phyloP scores from a whole-genome alignment of 2,888 invertebrate genomes.

The Dermolepida albohirtum region DNA sequence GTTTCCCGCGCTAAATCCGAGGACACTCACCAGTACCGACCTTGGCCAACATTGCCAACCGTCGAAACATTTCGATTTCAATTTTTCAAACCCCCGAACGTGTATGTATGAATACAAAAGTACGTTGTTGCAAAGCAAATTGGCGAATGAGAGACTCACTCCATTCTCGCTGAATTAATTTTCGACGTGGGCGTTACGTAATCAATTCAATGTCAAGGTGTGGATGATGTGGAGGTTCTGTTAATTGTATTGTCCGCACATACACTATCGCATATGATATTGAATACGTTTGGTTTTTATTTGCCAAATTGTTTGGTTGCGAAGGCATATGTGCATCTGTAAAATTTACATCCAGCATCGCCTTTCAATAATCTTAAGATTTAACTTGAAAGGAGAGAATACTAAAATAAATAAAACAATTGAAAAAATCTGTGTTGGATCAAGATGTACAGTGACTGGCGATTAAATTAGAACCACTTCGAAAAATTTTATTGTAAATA shows the following conservation, averaged over 20 bases:
- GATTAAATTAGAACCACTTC: no score
- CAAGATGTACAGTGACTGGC: no score
- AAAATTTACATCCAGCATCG: no score
- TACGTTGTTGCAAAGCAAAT: slow-evolving; percentile 11
- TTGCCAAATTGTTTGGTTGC: no score
- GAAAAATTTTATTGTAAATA: no score
- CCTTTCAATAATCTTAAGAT: no score
- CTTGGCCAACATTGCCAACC: slow-evolving; percentile 34
- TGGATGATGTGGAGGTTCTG: slow-evolving; percentile 10
- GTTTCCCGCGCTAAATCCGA: slow-evolving; percentile 29
- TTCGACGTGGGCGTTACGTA: slow-evolving; percentile 15
- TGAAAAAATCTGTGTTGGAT: no score
- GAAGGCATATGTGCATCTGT: no score
- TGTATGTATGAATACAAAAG: neutral
- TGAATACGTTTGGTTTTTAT: no score
- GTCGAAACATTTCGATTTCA: slow-evolving; percentile 15
- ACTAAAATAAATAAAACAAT: no score
- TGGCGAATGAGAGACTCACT: slow-evolving; percentile 13
- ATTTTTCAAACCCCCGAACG: slow-evolving; percentile 7
- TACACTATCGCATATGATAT: no score
- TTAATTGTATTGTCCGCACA: slow-evolving; percentile 1
- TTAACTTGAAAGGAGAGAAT: no score
- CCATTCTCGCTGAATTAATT: neutral
- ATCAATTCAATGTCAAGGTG: slow-evolving; percentile 28
- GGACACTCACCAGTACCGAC: slow-evolving; percentile 29